Evolutionary conservation across 2,888 invertebrate genomes (phyloP), one percentile per base, ranked within the genome.

Genomic region (Girardia tigrina): DNA sequence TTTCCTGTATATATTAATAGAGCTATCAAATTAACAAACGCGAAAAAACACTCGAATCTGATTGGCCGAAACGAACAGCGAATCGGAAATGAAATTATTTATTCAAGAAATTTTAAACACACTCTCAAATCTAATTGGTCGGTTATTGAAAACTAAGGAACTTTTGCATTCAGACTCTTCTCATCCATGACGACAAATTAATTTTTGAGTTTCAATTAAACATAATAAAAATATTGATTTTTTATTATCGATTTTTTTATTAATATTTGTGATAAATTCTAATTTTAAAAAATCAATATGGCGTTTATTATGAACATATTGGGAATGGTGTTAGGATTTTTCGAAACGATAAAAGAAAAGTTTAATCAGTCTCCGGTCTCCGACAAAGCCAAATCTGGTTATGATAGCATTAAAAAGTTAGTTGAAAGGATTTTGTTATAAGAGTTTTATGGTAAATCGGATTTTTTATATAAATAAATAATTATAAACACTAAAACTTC

Each of bases 71-170:
- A 2, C 6, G 23, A 56, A 56, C 23, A 56, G 23, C 56, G 4
- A 56, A 56, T 56, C 56, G 56, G 56, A 56, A 56, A 56, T 56
- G 56, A 56, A 56, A 56, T 56, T 56, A 56, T 56, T 56, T 56
- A 56, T 56, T 56, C 56, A 56, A 56, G 23, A 56, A 56, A 56
- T 56, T 56, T 56, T 23, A 56, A 56, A 56, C 23, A 8, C 56
- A 20, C 56, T 56, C 56, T 56, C 56, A n/a, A 56, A 56, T 56
- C n/a, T 56, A 23, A 56, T 56, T 56, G 56, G 56, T 56, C 23
- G n/a, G n/a, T 56, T 56, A n/a, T 56, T 16, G n/a, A 56, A 56
- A 56, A 56, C 23, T 56, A n/a, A 56, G 56, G 56, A 56, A 56
- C 56, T 56, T 56, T 56, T 56, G 56, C 56, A 56, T 56, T 56